phyloP scores from a whole-genome alignment of 2,888 invertebrate genomes.

The Caenorhabditis drosophilae region DNA sequence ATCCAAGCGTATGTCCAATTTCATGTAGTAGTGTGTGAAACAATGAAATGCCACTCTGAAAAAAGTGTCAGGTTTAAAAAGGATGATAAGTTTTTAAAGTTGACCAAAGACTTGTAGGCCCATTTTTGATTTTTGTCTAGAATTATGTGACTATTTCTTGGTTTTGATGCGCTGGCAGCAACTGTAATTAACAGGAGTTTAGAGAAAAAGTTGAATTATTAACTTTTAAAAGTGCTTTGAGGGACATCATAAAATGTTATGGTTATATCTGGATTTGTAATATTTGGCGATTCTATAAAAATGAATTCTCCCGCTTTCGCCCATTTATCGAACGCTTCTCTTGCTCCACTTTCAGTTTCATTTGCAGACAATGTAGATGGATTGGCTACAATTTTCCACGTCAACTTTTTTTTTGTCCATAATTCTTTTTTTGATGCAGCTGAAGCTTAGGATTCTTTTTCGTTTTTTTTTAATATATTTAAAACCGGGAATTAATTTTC shows the following conservation, averaged over 20 bases:
- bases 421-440: slow-evolving; percentile 42
- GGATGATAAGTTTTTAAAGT: too few relatives aligned
- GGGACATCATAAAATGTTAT: slow-evolving; percentile 51
- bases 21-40: slow-evolving; percentile 56
- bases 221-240: slow-evolving; percentile 40
- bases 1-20: slow-evolving; percentile 62
- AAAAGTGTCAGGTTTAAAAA: too few relatives aligned
- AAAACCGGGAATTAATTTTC: slow-evolving; percentile 22
- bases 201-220: background rate
- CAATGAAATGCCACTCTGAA: slow-evolving; percentile 36
- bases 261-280: slow-evolving; percentile 46
- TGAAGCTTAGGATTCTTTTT: slow-evolving; percentile 4
- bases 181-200: slow-evolving; percentile 16
- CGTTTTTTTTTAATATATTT: background rate
- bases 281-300: slow-evolving; percentile 27
- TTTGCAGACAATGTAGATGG: slow-evolving; percentile 29
- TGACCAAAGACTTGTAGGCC: slow-evolving; percentile 21
- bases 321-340: slow-evolving; percentile 50
- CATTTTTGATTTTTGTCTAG: slow-evolving; percentile 43
- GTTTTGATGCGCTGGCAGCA: slow-evolving; percentile 25
- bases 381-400: slow-evolving; percentile 39
- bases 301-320: slow-evolving; percentile 30
- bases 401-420: slow-evolving; percentile 49
- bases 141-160: slow-evolving; percentile 37
- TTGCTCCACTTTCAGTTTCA: slow-evolving; percentile 35